A percentile compares a stretch with the other conserved stretches of the same genome.
Conservation (phyloP, 2,797 vertebrate species). For the Hippopotamyrus pictus region DNA sequence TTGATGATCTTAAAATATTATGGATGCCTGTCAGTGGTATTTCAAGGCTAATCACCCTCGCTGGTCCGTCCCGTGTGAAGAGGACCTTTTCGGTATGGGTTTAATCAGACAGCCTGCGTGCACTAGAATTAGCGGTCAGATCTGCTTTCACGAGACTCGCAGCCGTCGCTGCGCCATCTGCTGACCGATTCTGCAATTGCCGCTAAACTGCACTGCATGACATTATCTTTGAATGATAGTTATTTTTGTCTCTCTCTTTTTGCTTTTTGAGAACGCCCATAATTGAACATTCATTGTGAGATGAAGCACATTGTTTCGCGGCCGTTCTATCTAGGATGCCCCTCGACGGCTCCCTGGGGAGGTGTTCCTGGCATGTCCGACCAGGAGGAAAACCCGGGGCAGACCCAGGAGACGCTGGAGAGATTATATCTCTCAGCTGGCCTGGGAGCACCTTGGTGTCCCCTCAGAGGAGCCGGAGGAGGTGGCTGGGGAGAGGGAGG, state of each 20-base stretch:
- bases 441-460: neutral
- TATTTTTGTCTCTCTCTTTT: neutral
- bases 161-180: conserved; percentile 56
- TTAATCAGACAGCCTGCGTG: conserved; percentile 16
- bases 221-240: neutral
- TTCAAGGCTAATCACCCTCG: neutral
- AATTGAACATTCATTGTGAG: neutral
- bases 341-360: neutral
- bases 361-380: neutral
- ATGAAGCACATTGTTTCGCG: neutral
- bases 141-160: conserved; percentile 5
- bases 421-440: neutral
- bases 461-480: neutral
- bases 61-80: neutral
- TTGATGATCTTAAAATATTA: neutral
- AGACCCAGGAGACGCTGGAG: neutral
- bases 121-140: neutral
- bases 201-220: no score
- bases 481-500: neutral
- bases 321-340: neutral
- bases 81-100: neutral
- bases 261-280: neutral
- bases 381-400: neutral
- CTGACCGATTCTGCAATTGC: conserved; percentile 37
- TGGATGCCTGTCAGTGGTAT: neutral